Evolutionary conservation across 1,140 invertebrate species (phyloP), one percentile per base, ranked within the genome.

Genomic region (Aphis gossypii): DNA sequence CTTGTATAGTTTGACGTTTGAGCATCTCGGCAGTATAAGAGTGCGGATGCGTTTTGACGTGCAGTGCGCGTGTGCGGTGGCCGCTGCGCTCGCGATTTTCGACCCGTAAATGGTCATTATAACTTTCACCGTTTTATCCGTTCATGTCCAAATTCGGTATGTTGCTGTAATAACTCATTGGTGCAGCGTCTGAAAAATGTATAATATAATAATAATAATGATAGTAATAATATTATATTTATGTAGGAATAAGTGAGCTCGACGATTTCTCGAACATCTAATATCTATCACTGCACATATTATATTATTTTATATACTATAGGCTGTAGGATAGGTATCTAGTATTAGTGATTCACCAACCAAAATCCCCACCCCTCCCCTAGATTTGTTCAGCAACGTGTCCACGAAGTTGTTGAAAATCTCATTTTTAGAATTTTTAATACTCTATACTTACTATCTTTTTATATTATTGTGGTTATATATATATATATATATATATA

Each of bases 111-210:
- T 68, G 56, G 89, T 68, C 89, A 68, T 90, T 90, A 48, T 92
- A 83, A 92, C 90, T 92, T 92, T 82, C 89, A 90, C 89, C 54
- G 89, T 44, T 90, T 44, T 56, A 60, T 68, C 89, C 25, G 54
- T 56, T 30, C 76, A 86, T 84, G 76, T 84, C 92, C 92, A 93
- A 93, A 86, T 84, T 51, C 82, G 92, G 92, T n/a, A 86, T 86
- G 82, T 86, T 93, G 92, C 76, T 18, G 46, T 83, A 92, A 82
- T 92, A 92, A 92, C 68, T 83, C 90, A 83, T 92, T 83, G 60
- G 90, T 68, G 89, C 60, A 76, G 30, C 54, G 54, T 41, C 25
- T 44, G 23, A 68, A 68, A 90, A 41, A n/a, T 30, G 25, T 76
- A 90, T 38, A 48, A 88, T 48, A 44, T 46, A 86, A 35, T 23